Evolutionary conservation across 1,140 invertebrate genomes (phyloP).

Genomic region (Procambarus virginalis): DNA sequence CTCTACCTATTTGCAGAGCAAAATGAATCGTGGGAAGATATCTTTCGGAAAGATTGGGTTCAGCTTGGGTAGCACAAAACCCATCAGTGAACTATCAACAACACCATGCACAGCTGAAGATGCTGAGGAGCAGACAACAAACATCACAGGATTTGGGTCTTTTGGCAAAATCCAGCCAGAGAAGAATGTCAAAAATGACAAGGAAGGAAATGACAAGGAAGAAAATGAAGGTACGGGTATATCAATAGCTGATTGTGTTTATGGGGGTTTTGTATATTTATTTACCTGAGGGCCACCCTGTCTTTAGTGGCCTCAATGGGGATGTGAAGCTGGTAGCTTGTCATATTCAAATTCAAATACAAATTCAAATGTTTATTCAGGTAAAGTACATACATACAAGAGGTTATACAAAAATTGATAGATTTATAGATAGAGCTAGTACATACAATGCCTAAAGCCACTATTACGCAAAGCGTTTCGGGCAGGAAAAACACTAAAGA

Average conservation of each 20-base stretch:
- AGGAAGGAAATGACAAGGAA: background rate
- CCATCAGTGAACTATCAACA: background rate
- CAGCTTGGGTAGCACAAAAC: background rate
- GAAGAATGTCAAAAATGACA: background rate
- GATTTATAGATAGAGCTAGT: no score
- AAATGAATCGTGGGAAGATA: constrained; percentile 60
- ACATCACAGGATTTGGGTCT: constrained; percentile 23
- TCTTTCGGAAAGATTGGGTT: constrained; percentile 66
- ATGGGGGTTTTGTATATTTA: background rate
- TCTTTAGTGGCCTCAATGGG: no score
- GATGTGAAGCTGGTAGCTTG: no score
- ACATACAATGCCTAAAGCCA: no score
- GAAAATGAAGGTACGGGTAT: background rate
- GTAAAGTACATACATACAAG: no score
- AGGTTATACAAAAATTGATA: no score
- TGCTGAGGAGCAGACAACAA: background rate
- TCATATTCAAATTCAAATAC: no score
- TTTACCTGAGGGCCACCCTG: background rate
- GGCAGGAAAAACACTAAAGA: no score
- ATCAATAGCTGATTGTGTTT: background rate
- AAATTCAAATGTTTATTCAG: no score
- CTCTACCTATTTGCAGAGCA: background rate
- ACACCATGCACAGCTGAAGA: background rate
- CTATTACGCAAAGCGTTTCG: no score
- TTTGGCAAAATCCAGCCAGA: constrained; percentile 51